A percentile compares a stretch with the other conserved stretches of the same genome.
Conservation (phyloP, 2,797 vertebrate genomes). For the Sebastes cheni region DNA sequence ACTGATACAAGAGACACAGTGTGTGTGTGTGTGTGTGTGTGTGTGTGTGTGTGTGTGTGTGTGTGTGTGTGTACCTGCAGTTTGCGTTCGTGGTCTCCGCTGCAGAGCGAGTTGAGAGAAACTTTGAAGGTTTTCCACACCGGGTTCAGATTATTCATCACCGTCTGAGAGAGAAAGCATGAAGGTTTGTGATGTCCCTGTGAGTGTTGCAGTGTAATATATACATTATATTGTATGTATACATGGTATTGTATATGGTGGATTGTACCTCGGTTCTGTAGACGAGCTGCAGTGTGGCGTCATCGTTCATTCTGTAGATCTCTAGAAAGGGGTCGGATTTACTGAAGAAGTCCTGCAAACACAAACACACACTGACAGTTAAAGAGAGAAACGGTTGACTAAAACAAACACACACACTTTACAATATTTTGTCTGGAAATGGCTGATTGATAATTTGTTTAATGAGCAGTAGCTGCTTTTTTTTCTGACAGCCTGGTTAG, state of each 20-base stretch:
- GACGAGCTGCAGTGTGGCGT: slow-evolving; percentile 94
- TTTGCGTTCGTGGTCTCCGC: slow-evolving; percentile 93
- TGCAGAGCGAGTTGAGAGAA: slow-evolving; percentile 96
- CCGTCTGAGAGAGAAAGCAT: slow-evolving; percentile 81
- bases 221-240: too few species aligned
- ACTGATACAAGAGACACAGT: too few species aligned
- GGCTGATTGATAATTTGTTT: too few species aligned
- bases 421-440: neutral
- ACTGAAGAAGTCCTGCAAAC: slow-evolving; percentile 95
- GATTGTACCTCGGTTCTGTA: slow-evolving; percentile 91
- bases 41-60: neutral
- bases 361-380: slow-evolving; percentile 12
- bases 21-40: neutral
- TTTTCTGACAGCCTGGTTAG: neutral
- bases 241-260: too few species aligned
- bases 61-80: slow-evolving; percentile 71
- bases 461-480: too few species aligned
- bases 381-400: neutral
- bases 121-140: slow-evolving; percentile 98
- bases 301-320: slow-evolving; percentile 95
- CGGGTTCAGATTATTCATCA: slow-evolving; percentile 98
- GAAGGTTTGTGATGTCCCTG: neutral
- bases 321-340: slow-evolving; percentile 98
- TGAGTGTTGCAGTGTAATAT: too few species aligned
- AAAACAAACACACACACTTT: neutral